Evolutionary conservation across 2,113 vertebrate species (phyloP).

Genomic region (Trogon melanurus): DNA sequence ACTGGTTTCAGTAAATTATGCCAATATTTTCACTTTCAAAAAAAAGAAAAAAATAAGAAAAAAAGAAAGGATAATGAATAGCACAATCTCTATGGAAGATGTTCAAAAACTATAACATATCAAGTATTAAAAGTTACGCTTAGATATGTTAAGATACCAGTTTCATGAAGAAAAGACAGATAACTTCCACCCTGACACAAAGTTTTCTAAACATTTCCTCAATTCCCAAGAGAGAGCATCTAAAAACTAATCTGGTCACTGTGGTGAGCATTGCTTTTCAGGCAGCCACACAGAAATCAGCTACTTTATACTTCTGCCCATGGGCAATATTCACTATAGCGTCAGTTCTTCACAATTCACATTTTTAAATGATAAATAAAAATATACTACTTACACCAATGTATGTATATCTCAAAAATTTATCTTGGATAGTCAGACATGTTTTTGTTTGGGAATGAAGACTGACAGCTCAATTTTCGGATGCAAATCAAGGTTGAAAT

Average conservation of each 20-base stretch:
- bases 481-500: background rate
- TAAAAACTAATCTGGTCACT: background rate
- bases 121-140: background rate
- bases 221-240: background rate
- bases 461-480: background rate
- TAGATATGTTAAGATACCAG: background rate
- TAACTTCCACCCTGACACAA: background rate
- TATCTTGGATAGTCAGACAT: background rate
- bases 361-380: background rate
- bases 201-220: background rate
- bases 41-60: background rate
- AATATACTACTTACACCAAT: accelerated
- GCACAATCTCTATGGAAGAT: background rate
- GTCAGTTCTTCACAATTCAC: background rate
- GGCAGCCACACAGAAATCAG: background rate
- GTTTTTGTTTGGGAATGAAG: background rate
- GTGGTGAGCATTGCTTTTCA: background rate
- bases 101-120: background rate
- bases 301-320: background rate
- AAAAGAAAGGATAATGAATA: background rate
- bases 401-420: background rate
- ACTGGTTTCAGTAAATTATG: background rate
- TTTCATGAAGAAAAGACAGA: background rate
- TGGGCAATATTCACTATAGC: background rate
- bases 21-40: background rate